phyloP scores from a whole-genome alignment of 2,888 invertebrate genomes.

The Pammene fasciana region DNA sequence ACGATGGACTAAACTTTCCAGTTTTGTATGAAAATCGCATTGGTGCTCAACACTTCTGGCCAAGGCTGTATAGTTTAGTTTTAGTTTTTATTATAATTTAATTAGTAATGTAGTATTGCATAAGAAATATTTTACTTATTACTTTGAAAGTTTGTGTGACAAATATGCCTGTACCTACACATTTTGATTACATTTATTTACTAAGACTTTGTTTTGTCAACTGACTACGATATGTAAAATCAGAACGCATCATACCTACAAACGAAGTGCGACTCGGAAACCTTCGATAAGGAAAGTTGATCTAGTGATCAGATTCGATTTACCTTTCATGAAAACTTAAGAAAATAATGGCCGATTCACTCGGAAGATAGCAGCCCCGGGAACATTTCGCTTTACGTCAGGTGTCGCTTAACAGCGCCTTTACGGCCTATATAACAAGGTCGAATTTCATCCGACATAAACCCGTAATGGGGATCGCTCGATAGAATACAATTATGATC shows the following conservation, averaged over 20 bases:
- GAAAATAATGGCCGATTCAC: conserved; percentile 22
- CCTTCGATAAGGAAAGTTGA: conserved; percentile 12
- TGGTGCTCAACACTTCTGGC: no score
- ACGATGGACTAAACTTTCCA: no score
- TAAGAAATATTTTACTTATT: no score
- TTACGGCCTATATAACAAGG: conserved; percentile 9
- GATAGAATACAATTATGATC: conserved; percentile 40
- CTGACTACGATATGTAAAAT: neutral
- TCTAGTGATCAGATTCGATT: conserved; percentile 8
- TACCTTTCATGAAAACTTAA: conserved; percentile 22
- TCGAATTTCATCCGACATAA: conserved; percentile 14
- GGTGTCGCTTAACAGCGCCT: conserved; percentile 11
- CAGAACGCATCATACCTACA: neutral
- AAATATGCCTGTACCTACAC: no score
- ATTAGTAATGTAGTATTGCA: no score
- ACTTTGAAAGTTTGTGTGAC: no score
- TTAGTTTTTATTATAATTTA: no score
- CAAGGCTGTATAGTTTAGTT: no score
- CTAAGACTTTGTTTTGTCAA: no score
- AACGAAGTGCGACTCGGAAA: conserved; percentile 3
- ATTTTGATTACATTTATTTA: no score
- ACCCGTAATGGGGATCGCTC: conserved; percentile 22
- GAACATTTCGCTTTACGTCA: conserved; percentile 18
- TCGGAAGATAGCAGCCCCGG: conserved; percentile 22
- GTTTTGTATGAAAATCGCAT: no score